Base-by-base conservation (phyloP, 2,888 invertebrate genomes). In the Apeira syringaria region DNA sequence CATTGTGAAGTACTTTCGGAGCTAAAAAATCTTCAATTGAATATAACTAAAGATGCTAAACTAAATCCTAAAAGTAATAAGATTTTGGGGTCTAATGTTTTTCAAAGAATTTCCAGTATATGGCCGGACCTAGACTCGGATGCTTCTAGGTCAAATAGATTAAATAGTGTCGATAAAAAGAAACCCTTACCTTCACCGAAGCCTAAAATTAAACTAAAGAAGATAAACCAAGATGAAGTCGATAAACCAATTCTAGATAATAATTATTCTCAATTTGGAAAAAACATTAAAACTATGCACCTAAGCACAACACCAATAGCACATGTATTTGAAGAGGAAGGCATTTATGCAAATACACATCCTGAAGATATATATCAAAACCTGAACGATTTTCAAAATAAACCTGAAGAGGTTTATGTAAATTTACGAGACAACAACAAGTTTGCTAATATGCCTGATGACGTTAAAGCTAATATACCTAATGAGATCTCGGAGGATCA, bases 361-460 rank as follows among this genome's bases (percentile, higher is more conserved):
- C 9, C 8, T 1, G 32, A 36, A 4, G 18, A 18, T 4, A 36
- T 42, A 4, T 42, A 42, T 36, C 17, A 29, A 27, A 42, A 42
- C 10, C 7, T 11, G n/a, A 7, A 1, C 4, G 26, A 10, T 7
- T 7, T 22, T 0, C 2, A 20, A 20, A 27, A 8, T 10, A 22
- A 24, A 8, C 2, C 35, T 9, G 37, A 53, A 27, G 25, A 33
- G n/a, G 39, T 51, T 11, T 54, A 54, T 38, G 54, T 37, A n/a
- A 47, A 54, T 31, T 9, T 15, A 13, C 26, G 50, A 3, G 36
- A 25, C 25, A 33, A 15, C 9, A 80, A 3, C 1, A n/a, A n/a
- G n/a, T n/a, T n/a, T n/a, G n/a, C n/a, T n/a, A 7, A 74, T 51
- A 46, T 74, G 24, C 61, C 71, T 1, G 70, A 75, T 49, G 74